Conservation (phyloP, 1,140 invertebrate species). For the Oreohelix idahoensis region DNA sequence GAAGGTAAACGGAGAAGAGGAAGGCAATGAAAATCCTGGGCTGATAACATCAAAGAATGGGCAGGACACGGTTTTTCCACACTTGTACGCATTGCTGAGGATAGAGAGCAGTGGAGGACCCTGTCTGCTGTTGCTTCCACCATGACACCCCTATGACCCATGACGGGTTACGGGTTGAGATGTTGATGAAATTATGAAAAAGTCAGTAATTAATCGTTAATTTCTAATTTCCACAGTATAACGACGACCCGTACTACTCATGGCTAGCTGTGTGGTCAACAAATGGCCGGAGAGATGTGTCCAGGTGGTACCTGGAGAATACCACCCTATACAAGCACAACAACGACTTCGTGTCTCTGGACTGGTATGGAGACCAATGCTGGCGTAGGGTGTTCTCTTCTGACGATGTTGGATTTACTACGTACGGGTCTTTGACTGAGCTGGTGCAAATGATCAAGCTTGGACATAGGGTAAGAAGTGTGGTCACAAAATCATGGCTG, state of each 20-base stretch:
- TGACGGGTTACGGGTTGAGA: too few species aligned
- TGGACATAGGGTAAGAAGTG: slow-evolving; percentile 43
- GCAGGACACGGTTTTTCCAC: too few species aligned
- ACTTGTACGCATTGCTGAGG: too few species aligned
- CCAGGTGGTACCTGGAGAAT: slow-evolving; percentile 40
- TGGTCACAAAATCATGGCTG: too few species aligned
- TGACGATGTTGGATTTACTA: slow-evolving; percentile 16
- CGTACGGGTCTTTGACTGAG: slow-evolving; percentile 38
- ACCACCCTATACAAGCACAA: slow-evolving; percentile 42
- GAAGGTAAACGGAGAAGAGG: too few species aligned
- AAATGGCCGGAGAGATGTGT: slow-evolving; percentile 40
- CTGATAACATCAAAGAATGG: too few species aligned
- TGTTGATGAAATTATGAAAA: too few species aligned
- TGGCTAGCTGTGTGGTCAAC: slow-evolving; percentile 45
- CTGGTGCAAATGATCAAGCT: slow-evolving; percentile 41
- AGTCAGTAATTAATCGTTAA: too few species aligned
- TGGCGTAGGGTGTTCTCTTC: slow-evolving; percentile 42
- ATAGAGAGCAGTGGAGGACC: too few species aligned
- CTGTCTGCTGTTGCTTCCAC: too few species aligned
- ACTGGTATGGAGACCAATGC: slow-evolving; percentile 47
- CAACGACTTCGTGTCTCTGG: slow-evolving; percentile 48
- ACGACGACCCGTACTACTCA: slow-evolving; percentile 39
- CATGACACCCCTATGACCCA: too few species aligned
- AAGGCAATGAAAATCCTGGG: too few species aligned
- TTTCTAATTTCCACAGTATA: slow-evolving; percentile 3